These are phyloP conservation scores for Lethrus apterus DNA, from an alignment of 1,140 invertebrate species.

Conservation along the genomic window DNA sequence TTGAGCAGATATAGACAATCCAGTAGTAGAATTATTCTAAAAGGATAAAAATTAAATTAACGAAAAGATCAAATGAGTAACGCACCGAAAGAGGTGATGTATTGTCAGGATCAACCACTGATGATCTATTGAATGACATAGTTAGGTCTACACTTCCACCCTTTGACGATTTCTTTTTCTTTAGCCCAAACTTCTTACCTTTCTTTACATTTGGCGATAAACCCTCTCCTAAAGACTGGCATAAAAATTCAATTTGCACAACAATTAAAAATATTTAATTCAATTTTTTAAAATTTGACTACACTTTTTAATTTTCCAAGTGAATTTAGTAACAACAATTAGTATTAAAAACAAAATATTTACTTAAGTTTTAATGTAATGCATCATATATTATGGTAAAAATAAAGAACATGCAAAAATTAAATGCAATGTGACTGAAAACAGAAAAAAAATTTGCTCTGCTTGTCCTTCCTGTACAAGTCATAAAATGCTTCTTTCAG, in stretches of 20 bases:
- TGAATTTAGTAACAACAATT: too few relatives aligned
- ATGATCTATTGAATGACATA: slow-evolving; percentile 36
- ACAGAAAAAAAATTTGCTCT: too few relatives aligned
- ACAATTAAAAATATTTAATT: slow-evolving; percentile 11
- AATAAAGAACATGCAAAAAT: too few relatives aligned
- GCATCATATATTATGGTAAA: too few relatives aligned
- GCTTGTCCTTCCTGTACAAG: too few relatives aligned
- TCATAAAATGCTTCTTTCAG: too few relatives aligned
- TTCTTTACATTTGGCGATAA: slow-evolving; percentile 59
- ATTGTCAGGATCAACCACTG: slow-evolving; percentile 31
- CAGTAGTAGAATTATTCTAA: slow-evolving; percentile 1
- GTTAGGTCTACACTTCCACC: slow-evolving; percentile 55
- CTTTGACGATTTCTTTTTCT: slow-evolving; percentile 58
- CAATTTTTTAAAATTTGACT: slow-evolving; percentile 11
- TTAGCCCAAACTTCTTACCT: slow-evolving; percentile 59
- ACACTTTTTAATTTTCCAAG: too few relatives aligned
- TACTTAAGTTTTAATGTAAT: too few relatives aligned
- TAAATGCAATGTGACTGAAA: too few relatives aligned
- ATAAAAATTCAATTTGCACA: slow-evolving; percentile 12
- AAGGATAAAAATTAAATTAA: slow-evolving; percentile 13
- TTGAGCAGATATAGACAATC: not conserved
- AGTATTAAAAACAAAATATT: too few relatives aligned
- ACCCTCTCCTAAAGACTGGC: slow-evolving; percentile 45
- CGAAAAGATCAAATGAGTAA: slow-evolving; percentile 5
- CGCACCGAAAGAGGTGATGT: slow-evolving; percentile 41